Evolutionary conservation across 2,888 invertebrate genomes (phyloP), one percentile per base, ranked within the genome.

Genomic region (Leptura quadrifasciata): DNA sequence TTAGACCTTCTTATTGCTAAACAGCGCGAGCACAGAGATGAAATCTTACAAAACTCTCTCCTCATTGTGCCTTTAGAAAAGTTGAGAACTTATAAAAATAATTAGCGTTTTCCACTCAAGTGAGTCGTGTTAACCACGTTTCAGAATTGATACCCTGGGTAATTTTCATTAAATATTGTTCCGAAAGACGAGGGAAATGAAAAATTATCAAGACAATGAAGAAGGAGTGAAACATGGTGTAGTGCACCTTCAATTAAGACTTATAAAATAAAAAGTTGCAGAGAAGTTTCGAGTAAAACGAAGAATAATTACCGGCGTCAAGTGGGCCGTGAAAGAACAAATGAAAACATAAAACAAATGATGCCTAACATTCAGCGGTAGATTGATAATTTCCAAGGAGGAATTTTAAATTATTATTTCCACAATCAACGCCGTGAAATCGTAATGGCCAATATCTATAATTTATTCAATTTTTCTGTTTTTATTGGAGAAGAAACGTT

Each of bases 301-400:
- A 88, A 87, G 88, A 88, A 88, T 88, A 87, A 88, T 88, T 88
- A 86, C 86, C 84, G 82, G 84, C 87, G 87, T 88, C 88, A 88
- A 88, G 87, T 86, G 87, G 86, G 82, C 87, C 85, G 87, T 87
- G 86, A 88, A 88, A 86, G 87, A 88, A 88, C 87, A 88, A 88
- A 88, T 88, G 88, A 88, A 88, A 88, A 87, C 86, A 87, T 87
- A 87, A 88, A 88, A 87, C 86, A 88, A 88, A 88, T 87, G 88
- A 88, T 87, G 87, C 86, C 83, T 83, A 83, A 82, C 84, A 81
- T 85, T 84, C 83, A 82, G 85, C 84, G 85, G 85, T 83, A 81
- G 85, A 85, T 85, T 85, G 85, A 86, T 86, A 85, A 85, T 86
- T 86, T 85, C 76, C 75, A 81, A 80, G 78, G 82, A 81, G 82